These are phyloP conservation scores for Sebastes glaucus DNA, from an alignment of 2,797 vertebrate species.

Conservation along the genomic window DNA sequence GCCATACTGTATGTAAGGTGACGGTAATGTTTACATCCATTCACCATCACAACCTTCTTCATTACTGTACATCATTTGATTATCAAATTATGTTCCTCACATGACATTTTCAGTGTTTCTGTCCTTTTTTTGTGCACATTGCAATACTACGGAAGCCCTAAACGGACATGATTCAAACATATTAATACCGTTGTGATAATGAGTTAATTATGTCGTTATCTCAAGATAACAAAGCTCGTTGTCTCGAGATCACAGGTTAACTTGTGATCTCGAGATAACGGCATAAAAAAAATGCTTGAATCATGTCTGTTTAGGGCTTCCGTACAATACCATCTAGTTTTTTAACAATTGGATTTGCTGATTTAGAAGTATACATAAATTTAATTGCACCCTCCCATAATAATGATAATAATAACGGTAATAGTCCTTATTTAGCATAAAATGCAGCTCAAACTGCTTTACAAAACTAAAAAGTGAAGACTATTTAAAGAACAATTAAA, in stretches of 20 bases:
- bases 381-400: not conserved
- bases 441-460: not conserved
- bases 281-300: too few species aligned
- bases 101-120: not conserved
- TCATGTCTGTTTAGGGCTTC: too few species aligned
- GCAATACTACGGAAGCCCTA: not conserved
- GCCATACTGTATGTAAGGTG: too few species aligned
- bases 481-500: not conserved
- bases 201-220: not conserved
- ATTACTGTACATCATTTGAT: not conserved
- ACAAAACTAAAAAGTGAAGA: not conserved
- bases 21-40: not conserved
- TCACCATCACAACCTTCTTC: not conserved
- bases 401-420: not conserved
- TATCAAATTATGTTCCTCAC: not conserved
- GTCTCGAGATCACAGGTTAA: too few species aligned
- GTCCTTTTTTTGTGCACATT: not conserved
- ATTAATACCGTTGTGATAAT: not conserved
- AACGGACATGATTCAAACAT: not conserved
- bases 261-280: too few species aligned
- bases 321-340: not conserved
- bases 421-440: not conserved
- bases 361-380: not conserved
- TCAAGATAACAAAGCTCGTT: too few species aligned
- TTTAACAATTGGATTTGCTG: not conserved